Base-by-base conservation (phyloP, 2,888 invertebrate genomes). In the Phortica okadai region DNA sequence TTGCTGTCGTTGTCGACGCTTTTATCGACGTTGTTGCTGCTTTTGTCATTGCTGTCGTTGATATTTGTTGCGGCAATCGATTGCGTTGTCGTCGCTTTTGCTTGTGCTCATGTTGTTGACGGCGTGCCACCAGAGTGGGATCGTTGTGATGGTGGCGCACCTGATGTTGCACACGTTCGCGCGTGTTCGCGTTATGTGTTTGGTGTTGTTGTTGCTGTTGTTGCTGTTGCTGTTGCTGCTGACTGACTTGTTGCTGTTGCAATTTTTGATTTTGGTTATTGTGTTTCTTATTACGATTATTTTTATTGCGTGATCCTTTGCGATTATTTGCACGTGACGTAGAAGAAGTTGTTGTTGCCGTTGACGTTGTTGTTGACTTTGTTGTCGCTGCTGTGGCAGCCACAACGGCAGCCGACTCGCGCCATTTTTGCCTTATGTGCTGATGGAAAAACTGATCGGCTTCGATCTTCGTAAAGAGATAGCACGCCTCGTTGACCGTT, bases 101-200 rank as follows among this genome's bases (percentile, higher is more conserved):
- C 72, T 89, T 88, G 77, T 84, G 87, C 77, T 88, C 86, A 79
- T 86, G 88, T 67, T 90, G 89, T 77, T 90, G 86, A 78, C 91
- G 88, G 76, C 90, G 86, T 79, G 87, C 85, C 80, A 89, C 82
- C 82, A 83, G 81, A 79, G 85, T 85, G 75, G 90, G 89, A 88
- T 90, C 89, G 86, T 90, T 89, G 81, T 91, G 91, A 88, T 91
- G 91, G 87, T 90, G 90, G 78, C 91, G 88, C 82, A 90, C 89
- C 82, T 86, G 88, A 89, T 90, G 90, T 76, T 89, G 89, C 33
- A 72, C 54, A n/a, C n/a, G 70, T 72, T 72, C 70, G 75, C 74
- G 50, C 70, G 77, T 64, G 73, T 78, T 56, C 75, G 69, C 54
- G 78, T 80, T 78, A 81, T 81, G 76, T 78, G 80, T 54, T 50